These are phyloP conservation scores for Fopius arisanus DNA, from an alignment of 1,140 invertebrate species.

Conservation along the genomic window DNA sequence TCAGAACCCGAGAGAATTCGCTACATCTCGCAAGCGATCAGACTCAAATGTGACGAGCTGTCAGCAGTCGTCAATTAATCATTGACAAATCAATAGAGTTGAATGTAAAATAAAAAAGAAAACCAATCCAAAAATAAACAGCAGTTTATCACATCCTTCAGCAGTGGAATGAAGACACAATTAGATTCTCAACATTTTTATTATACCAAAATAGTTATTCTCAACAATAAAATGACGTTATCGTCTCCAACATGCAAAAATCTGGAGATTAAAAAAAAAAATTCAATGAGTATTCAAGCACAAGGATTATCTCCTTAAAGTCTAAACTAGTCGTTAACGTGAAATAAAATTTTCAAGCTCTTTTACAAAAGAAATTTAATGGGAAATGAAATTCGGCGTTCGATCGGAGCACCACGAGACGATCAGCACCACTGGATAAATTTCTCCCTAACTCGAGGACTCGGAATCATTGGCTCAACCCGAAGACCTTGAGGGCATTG, in stretches of 20 bases:
- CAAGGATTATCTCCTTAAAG: background rate
- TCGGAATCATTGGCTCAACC: conserved; percentile 75
- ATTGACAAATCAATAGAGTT: conserved; percentile 6
- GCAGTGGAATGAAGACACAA: background rate
- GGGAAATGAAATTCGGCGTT: background rate
- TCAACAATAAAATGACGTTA: background rate
- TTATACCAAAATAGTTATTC: conserved; percentile 12
- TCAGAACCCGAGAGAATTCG: conserved; percentile 62
- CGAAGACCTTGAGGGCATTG: conserved; percentile 92
- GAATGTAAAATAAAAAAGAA: background rate
- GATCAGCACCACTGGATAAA: background rate
- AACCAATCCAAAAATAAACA: background rate
- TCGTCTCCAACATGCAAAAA: background rate
- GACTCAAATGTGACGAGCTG: conserved; percentile 42
- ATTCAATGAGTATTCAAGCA: background rate
- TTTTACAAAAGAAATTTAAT: background rate
- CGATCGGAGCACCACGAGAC: background rate
- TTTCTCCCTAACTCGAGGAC: background rate
- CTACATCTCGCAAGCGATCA: conserved; percentile 62
- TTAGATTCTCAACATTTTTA: background rate
- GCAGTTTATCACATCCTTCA: background rate
- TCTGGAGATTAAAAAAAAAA: background rate
- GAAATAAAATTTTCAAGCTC: background rate
- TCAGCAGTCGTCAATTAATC: conserved; percentile 31
- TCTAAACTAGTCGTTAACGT: too few species aligned